Base-by-base conservation (phyloP, 2,113 vertebrate genomes). In the Crotalus tigris region DNA sequence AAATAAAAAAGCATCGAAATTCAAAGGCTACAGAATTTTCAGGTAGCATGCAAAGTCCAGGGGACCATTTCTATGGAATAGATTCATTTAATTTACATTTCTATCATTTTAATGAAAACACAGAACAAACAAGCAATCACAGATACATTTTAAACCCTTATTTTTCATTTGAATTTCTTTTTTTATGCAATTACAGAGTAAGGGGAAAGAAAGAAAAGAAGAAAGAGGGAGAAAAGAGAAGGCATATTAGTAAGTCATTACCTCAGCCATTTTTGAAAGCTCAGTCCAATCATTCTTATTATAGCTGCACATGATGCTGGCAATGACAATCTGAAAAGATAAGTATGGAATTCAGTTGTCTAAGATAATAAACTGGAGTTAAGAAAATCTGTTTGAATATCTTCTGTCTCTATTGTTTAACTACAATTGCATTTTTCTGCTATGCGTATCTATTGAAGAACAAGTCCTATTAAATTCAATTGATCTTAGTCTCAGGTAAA, bases 241-340 rank as follows among this genome's bases (percentile, higher is more conserved):
- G 94, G 93, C 59, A 95, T 91, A 95, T 95, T 94, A 96, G 94
- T 93, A 75, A 94, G 75, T 26, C 90, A 93, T 98, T 98, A 99
- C 99, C 98, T 99, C 98, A 95, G 98, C 98, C 98, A 98, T 99
- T 96, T 98, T 98, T 91, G 98, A 97, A 88, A 99, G 97, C 92
- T 96, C 96, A 88, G 97, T 98, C 99, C 98, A 99, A 96, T 99
- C 98, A 1, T 98, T 97, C 93, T 97, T 98, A 97, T 96, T 98
- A 94, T 99, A 99, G 95, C 96, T 97, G 95, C 98, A 99, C 99
- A 99, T 99, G 93, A 99, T 98, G 93, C 99, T 99, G 33, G 98
- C 98, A 94, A 99, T 99, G 96, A 99, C 94, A 94, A 99, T 97
- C 98, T 99, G 96, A 39, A 96, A 96, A 96, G n/a, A 95, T 2